These are phyloP conservation scores for Dascyllus trimaculatus DNA, from an alignment of 2,113 vertebrate genomes.

Conservation along the genomic window DNA sequence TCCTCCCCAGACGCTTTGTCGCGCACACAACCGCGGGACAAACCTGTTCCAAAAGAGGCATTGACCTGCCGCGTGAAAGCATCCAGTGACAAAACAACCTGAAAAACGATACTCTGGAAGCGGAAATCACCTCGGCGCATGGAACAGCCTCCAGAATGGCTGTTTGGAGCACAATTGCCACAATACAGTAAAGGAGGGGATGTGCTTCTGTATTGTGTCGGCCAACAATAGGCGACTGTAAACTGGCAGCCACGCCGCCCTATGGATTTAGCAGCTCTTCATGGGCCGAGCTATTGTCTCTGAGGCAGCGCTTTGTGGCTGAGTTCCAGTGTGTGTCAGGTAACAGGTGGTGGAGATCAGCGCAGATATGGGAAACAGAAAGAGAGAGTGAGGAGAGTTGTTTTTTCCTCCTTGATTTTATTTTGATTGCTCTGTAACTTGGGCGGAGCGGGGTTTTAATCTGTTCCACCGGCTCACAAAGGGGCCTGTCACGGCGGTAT, in stretches of 20 bases:
- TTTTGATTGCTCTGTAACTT: constrained; percentile 67
- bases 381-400: constrained; percentile 53
- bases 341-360: constrained; percentile 70
- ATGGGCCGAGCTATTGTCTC: constrained; percentile 67
- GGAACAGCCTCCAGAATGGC: constrained; percentile 69
- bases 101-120: constrained; percentile 75
- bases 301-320: constrained; percentile 65
- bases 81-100: constrained; percentile 78
- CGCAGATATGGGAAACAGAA: constrained; percentile 32
- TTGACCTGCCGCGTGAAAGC: constrained; percentile 78
- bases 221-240: constrained; percentile 77
- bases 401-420: constrained; percentile 25
- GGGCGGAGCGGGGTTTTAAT: constrained; percentile 74
- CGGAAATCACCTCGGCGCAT: constrained; percentile 77
- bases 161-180: constrained; percentile 65
- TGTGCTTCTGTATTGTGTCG: constrained; percentile 75
- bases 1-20: constrained; percentile 61
- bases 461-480: constrained; percentile 72
- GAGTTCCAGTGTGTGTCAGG: constrained; percentile 72
- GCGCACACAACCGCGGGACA: constrained; percentile 50
- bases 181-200: constrained; percentile 69
- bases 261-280: constrained; percentile 70
- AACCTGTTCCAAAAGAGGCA: constrained; percentile 68
- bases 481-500: constrained; percentile 69
- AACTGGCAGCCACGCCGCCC: constrained; percentile 74